phyloP scores from a whole-genome alignment of 1,140 invertebrate species.

The Trialeurodes vaporariorum region DNA sequence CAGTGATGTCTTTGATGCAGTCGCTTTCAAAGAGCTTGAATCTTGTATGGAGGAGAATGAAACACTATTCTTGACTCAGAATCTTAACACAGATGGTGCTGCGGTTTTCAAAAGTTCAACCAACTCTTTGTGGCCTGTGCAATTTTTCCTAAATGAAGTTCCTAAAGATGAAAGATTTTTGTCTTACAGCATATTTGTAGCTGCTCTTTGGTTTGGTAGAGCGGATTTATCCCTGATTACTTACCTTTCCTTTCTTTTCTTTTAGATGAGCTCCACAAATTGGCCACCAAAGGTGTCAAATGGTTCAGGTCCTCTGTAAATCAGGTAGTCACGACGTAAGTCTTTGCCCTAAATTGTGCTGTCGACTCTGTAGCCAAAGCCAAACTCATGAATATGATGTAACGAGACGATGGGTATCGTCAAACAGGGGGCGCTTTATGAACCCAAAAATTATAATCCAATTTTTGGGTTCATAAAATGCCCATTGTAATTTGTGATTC shows the following conservation, averaged over 20 bases:
- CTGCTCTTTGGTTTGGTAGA: not conserved
- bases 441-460: too few species aligned
- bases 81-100: not conserved
- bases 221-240: not conserved
- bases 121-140: not conserved
- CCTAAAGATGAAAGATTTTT: not conserved
- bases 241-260: not conserved
- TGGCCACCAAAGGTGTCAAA: not conserved
- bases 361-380: not conserved
- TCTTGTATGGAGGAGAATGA: not conserved
- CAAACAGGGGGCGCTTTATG: too few species aligned
- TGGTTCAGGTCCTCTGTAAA: not conserved
- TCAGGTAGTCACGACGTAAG: not conserved
- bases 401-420: too few species aligned
- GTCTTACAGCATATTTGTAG: not conserved
- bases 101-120: not conserved
- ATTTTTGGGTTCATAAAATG: too few species aligned
- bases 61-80: not conserved
- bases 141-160: not conserved
- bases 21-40: not conserved
- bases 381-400: not conserved
- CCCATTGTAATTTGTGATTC: too few species aligned
- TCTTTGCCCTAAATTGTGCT: not conserved
- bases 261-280: not conserved
- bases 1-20: not conserved